Percentiles rank a stretch among this genome's conserved stretches.
Evolutionary conservation across 2,888 invertebrate genomes (phyloP).

Genomic region (Cephus pygmeus): DNA sequence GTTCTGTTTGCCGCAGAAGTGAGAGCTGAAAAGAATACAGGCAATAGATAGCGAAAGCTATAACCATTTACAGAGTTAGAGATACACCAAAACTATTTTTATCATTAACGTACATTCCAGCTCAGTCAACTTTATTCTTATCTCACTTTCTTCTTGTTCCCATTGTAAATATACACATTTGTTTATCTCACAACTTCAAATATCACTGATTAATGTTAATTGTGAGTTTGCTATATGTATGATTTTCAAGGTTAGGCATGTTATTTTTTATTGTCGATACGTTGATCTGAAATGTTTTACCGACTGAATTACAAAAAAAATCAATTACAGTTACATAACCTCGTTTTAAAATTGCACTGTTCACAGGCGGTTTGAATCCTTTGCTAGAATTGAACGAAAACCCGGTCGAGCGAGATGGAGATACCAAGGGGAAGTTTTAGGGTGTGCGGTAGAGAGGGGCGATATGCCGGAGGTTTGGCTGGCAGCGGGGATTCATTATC

Average conservation of each 20-base stretch:
- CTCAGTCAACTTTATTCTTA: background rate
- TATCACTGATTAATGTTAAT: background rate
- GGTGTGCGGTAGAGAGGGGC: slow-evolving; percentile 39
- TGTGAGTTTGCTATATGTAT: background rate
- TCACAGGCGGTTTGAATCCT: background rate
- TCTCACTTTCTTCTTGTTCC: background rate
- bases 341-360: background rate
- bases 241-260: background rate
- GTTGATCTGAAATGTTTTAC: background rate
- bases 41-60: slow-evolving; percentile 35
- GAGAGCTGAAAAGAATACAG: slow-evolving; percentile 41
- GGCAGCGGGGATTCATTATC: slow-evolving; percentile 60
- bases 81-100: background rate
- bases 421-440: slow-evolving; percentile 50
- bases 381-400: slow-evolving; percentile 9
- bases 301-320: background rate
- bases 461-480: slow-evolving; percentile 28
- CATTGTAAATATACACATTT: background rate
- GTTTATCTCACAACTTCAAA: background rate
- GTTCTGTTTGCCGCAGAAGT: slow-evolving; percentile 50
- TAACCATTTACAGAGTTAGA: slow-evolving; percentile 20
- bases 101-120: background rate
- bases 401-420: slow-evolving; percentile 26
- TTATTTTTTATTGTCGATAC: background rate
- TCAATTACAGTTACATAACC: background rate